Base-by-base conservation (phyloP, 2,888 invertebrate genomes). In the Troilus luridus region DNA sequence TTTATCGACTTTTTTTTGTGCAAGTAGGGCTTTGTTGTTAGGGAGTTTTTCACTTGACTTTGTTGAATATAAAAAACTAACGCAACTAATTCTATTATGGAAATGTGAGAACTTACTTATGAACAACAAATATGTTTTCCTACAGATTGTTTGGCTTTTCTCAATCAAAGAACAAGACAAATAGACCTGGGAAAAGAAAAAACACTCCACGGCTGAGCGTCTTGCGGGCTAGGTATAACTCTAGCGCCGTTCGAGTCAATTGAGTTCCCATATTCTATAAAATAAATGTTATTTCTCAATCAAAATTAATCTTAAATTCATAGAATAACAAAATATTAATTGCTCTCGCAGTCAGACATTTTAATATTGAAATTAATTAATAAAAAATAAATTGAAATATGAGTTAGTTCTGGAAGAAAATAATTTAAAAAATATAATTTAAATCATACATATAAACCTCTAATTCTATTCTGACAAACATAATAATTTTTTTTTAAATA, bases 211-310 rank as follows among this genome's bases (percentile, higher is more conserved):
- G 27, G 17, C 41, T 5, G 1, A 19, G 9, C 17, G 72, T 41
- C 72, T 77, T 77, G 27, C 72, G 17, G 72, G 72, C 14, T 77
- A 77, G 72, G 72, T 77, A 77, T 77, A 77, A 41, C 27, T 41
- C 7, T 9, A 77, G n/a, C 17, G 72, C 72, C 72, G 72, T 77
- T 27, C 8, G 21, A 19, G 1, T 19, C 41, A 27, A 77, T 17
- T 21, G 27, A 77, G 24, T 64, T 64, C n/a, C n/a, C 0, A 64
- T 2, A n/a, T n/a, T 64, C 1, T 10, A n/a, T n/a, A 62, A 62
- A 62, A n/a, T n/a, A 1, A 11, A n/a, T 64, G n/a, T 24, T n/a
- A n/a, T n/a, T 3, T 67, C 24, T 14, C 11, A 67, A 24, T 67
- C 1, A 12, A 67, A 67, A 24, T 24, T 12, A 67, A 24, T 24